Evolutionary conservation across 2,888 invertebrate species (phyloP), one percentile per base, ranked within the genome.

Genomic region (Nasonia oneida): DNA sequence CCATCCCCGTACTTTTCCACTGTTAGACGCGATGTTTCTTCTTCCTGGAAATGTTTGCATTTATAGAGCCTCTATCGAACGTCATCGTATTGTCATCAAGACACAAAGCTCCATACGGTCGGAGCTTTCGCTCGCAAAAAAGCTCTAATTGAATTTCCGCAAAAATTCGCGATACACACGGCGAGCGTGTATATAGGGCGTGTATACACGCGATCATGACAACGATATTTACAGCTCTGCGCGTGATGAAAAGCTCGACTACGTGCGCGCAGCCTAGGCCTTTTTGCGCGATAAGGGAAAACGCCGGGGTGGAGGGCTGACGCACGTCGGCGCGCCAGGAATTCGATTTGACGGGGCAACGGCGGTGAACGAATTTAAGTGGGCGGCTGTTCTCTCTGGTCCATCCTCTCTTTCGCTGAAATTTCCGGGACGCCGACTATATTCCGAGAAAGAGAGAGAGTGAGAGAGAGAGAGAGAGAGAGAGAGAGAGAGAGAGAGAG

Each of bases 321-420:
- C 67, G 64, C 64, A 64, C 23, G 67, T 67, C 67, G 67, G n/a
- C 67, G 12, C 67, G n/a, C 33, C 23, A 64, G 67, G 67, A 67
- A 67, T 67, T 67, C 67, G 29, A 67, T 67, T 67, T 67, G 67
- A 67, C 67, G 67, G n/a, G 33, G 29, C 18, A 61, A n/a, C 57
- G 57, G 8, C n/a, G 67, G 29, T 29, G 14, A 67, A 67, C 67
- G 67, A 67, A 67, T 67, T 67, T 67, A 67, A 15, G 67, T 67
- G 67, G 67, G 29, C 33, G 29, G 33, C 29, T 67, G 33, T 47
- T 47, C 67, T 67, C 29, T 67, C 29, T 12, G 33, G 29, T 33
- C 15, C 3, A 29, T 67, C 10, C 33, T n/a, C 23, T 67, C 67
- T 29, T 33, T 67, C 29, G 33, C 33, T 67, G 2, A 67, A 14